phyloP scores from a whole-genome alignment of 2,888 invertebrate genomes.

The Odontomyia ornata region DNA sequence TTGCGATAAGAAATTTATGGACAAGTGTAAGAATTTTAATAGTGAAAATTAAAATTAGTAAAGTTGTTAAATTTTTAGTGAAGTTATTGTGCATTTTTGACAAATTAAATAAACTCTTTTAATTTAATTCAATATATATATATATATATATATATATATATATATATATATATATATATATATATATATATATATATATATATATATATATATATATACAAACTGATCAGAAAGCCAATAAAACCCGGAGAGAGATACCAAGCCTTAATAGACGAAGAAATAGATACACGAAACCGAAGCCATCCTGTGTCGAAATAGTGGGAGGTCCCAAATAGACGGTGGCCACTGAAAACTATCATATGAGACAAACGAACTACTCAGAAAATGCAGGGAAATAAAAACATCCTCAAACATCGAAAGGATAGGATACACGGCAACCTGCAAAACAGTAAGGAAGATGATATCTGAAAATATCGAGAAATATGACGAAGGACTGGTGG shows the following conservation, averaged over 20 bases:
- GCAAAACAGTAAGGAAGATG: constrained; percentile 15
- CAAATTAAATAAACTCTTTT: too few species aligned
- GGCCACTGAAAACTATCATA: constrained; percentile 2
- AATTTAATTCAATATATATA: too few species aligned
- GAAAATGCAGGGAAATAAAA: constrained; percentile 18
- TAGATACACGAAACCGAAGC: background rate
- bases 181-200: too few species aligned
- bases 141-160: too few species aligned
- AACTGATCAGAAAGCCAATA: background rate
- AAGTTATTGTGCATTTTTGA: too few species aligned
- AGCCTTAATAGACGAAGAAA: background rate
- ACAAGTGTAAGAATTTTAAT: too few species aligned
- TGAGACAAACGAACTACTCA: constrained; percentile 1
- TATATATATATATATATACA: too few species aligned
- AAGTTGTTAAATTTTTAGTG: too few species aligned
- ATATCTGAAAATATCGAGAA: background rate
- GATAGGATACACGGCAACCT: constrained; percentile 11
- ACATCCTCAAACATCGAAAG: background rate
- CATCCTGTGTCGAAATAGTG: background rate
- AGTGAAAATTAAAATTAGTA: too few species aligned
- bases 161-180: too few species aligned
- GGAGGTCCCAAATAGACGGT: background rate
- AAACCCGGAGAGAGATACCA: background rate
- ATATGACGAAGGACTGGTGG: constrained; percentile 6
- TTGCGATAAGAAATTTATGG: too few species aligned